These are phyloP conservation scores for Sebastes aleutianus DNA, from an alignment of 2,797 vertebrate genomes.

Conservation along the genomic window DNA sequence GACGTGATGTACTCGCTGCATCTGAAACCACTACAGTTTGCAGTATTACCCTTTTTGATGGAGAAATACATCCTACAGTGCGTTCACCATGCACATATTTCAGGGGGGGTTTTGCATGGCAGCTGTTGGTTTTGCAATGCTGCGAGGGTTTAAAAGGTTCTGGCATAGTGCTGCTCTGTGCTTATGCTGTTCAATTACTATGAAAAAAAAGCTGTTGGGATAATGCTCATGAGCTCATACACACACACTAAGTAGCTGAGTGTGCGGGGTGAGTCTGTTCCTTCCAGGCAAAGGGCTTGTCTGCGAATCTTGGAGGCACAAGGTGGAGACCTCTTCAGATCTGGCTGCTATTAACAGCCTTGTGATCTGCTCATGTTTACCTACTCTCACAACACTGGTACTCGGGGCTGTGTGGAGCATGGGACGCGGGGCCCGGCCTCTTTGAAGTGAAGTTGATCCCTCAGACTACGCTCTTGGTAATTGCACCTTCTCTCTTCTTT, in stretches of 20 bases:
- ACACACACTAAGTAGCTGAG: constrained; percentile 48
- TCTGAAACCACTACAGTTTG: constrained; percentile 11
- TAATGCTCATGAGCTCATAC: constrained; percentile 28
- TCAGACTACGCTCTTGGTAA: constrained; percentile 82
- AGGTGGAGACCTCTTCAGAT: constrained; percentile 84
- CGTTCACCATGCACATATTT: constrained; percentile 25
- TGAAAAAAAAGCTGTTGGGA: constrained; percentile 33
- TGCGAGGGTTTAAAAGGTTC: constrained; percentile 48
- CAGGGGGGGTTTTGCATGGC: constrained; percentile 12
- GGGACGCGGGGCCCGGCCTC: constrained; percentile 71
- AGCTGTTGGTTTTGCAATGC: constrained; percentile 49
- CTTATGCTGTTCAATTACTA: constrained; percentile 41
- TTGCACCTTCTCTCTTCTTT: constrained; percentile 70
- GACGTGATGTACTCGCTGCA: not conserved
- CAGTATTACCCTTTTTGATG: not conserved
- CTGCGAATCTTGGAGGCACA: constrained; percentile 75
- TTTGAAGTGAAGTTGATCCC: constrained; percentile 86
- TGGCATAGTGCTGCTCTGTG: constrained; percentile 37
- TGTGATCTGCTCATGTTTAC: constrained; percentile 85
- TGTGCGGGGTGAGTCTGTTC: constrained; percentile 53
- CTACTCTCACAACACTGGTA: constrained; percentile 77
- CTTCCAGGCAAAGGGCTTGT: constrained; percentile 70
- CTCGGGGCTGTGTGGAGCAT: constrained; percentile 72
- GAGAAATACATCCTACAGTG: not conserved
- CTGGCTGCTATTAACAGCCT: constrained; percentile 82